Percentiles rank a stretch among this genome's conserved stretches.
phyloP scores from a whole-genome alignment of 2,888 invertebrate genomes.

The Lymantria monacha region DNA sequence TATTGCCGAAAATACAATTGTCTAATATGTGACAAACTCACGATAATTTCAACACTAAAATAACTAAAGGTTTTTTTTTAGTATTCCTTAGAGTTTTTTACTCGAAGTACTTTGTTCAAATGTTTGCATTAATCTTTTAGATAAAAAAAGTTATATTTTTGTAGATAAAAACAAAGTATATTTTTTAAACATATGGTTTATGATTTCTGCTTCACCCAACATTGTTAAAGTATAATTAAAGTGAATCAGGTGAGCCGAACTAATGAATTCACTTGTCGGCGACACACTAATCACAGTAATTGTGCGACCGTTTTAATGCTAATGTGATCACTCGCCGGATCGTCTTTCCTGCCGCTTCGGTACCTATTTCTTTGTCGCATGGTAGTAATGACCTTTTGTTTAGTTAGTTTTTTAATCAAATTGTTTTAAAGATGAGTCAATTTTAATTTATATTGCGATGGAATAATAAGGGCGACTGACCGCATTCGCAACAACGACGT shows the following conservation, averaged over 20 bases:
- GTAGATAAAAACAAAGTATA: too few relatives aligned
- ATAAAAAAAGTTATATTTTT: too few relatives aligned
- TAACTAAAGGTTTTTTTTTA: too few relatives aligned
- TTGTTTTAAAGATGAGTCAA: neutral
- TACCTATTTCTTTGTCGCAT: conserved; percentile 10
- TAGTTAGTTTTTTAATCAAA: conserved; percentile 7
- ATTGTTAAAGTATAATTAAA: conserved; percentile 66
- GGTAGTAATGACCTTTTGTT: conserved; percentile 34
- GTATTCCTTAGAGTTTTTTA: too few relatives aligned
- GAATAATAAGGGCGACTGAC: too few relatives aligned
- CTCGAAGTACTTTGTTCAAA: too few relatives aligned
- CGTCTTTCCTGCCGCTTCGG: conserved; percentile 42
- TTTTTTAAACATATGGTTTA: neutral
- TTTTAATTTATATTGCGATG: neutral
- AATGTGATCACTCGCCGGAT: conserved; percentile 46
- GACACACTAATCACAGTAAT: conserved; percentile 78
- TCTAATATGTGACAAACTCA: too few relatives aligned
- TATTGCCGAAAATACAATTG: too few relatives aligned
- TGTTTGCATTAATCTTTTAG: too few relatives aligned
- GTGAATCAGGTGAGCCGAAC: conserved; percentile 82
- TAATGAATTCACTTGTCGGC: conserved; percentile 78
- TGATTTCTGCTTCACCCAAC: conserved; percentile 17
- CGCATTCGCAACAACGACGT: too few relatives aligned
- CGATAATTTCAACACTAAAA: too few relatives aligned
- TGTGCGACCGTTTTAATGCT: conserved; percentile 79